phyloP scores from a whole-genome alignment of 2,797 vertebrate species.

The Lagodon rhomboides region DNA sequence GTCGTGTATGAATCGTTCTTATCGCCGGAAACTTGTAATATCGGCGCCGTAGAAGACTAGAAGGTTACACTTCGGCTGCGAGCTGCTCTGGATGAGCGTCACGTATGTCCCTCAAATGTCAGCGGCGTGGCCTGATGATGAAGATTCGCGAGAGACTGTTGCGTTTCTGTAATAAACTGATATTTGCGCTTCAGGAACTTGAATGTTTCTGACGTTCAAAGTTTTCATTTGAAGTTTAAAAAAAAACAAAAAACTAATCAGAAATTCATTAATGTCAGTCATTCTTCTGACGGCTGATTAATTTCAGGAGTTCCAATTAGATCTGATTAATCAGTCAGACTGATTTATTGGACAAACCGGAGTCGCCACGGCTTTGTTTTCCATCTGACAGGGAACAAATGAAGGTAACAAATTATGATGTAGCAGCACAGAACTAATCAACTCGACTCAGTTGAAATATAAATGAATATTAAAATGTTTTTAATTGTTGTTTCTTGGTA shows the following conservation, averaged over 20 bases:
- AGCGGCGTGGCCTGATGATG: not conserved
- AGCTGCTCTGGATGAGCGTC: not conserved
- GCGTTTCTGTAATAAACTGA: not conserved
- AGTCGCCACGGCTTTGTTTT: conserved; percentile 20
- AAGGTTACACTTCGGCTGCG: not conserved
- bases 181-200: not conserved
- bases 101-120: not conserved
- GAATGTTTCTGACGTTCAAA: not conserved
- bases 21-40: not conserved
- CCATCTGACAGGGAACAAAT: conserved; percentile 18
- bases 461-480: no score
- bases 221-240: conserved; percentile 8
- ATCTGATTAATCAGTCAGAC: conserved; percentile 37
- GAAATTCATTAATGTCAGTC: conserved; percentile 20
- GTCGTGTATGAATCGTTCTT: not conserved
- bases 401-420: conserved; percentile 5
- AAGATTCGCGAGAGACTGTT: not conserved
- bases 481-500: no score
- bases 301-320: conserved; percentile 36
- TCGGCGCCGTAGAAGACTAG: no score
- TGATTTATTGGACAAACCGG: conserved; percentile 45
- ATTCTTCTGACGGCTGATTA: conserved; percentile 22
- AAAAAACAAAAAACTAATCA: conserved; percentile 18
- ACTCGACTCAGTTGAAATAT: not conserved
- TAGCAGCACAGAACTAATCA: conserved; percentile 5